These are phyloP conservation scores for Microcebus ravelobensis DNA, from an alignment of 2,113 vertebrate species.

Conservation along the genomic window DNA sequence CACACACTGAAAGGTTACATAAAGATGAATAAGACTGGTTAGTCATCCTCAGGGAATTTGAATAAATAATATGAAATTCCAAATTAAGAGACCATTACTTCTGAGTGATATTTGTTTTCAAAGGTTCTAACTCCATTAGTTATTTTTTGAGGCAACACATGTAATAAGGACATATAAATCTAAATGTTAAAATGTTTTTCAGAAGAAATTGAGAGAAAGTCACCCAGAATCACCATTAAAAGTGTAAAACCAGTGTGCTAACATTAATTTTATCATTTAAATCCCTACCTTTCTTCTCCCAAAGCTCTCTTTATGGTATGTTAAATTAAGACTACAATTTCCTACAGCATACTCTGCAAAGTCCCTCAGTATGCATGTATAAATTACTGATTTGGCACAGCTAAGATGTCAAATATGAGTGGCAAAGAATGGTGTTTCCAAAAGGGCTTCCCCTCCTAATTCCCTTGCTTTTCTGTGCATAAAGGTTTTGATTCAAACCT, in stretches of 20 bases:
- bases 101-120: neutral
- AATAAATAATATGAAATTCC: constrained; percentile 29
- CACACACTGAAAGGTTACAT: neutral
- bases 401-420: neutral
- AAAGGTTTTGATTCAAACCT: constrained; percentile 42
- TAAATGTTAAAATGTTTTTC: constrained; percentile 42
- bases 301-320: neutral
- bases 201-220: constrained; percentile 29
- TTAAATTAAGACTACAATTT: constrained; percentile 18
- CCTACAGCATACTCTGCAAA: neutral
- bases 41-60: neutral
- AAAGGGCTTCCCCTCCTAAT: neutral
- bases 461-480: constrained; percentile 3
- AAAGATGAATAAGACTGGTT: neutral
- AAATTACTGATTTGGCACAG: neutral
- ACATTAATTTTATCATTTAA: constrained; percentile 46
- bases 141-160: constrained; percentile 27
- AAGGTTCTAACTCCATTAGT: neutral
- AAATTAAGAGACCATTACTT: constrained; percentile 14
- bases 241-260: neutral
- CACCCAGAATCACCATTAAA: constrained; percentile 9
- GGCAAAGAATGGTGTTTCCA: neutral
- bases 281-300: neutral
- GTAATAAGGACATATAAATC: constrained; percentile 13
- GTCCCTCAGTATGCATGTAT: neutral